Percentiles rank a stretch among this genome's conserved stretches.
These are phyloP conservation scores for Musca domestica DNA, from an alignment of 1,140 invertebrate species.

Conservation along the genomic window DNA sequence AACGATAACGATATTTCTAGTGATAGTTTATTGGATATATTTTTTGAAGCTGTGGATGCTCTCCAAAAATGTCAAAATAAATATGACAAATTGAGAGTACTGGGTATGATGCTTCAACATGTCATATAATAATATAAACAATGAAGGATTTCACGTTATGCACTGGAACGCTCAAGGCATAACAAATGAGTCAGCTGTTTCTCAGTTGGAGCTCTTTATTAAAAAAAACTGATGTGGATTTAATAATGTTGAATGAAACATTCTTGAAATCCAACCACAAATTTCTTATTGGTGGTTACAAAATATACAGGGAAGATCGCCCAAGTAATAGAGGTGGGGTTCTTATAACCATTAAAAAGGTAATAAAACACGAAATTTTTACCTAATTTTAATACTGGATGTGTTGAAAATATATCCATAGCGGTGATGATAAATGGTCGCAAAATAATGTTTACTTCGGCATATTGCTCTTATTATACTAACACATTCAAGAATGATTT, in stretches of 20 bases:
- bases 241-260: neutral
- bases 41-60: neutral
- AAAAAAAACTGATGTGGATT: neutral
- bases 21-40: neutral
- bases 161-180: conserved; percentile 2
- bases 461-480: neutral
- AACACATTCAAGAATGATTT: neutral
- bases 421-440: neutral
- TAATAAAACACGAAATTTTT: neutral
- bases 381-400: neutral
- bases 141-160: neutral
- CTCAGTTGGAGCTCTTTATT: neutral
- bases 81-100: neutral
- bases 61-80: conserved; percentile 7
- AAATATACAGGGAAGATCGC: neutral
- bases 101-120: conserved; percentile 15
- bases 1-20: neutral
- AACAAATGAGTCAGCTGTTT: neutral
- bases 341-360: neutral
- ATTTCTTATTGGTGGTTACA: neutral
- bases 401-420: neutral
- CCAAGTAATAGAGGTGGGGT: neutral
- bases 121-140: neutral
- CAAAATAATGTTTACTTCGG: neutral
- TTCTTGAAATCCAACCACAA: neutral